These are phyloP conservation scores for Tetragnatha montana DNA, from an alignment of 2,888 invertebrate species.

Conservation along the genomic window DNA sequence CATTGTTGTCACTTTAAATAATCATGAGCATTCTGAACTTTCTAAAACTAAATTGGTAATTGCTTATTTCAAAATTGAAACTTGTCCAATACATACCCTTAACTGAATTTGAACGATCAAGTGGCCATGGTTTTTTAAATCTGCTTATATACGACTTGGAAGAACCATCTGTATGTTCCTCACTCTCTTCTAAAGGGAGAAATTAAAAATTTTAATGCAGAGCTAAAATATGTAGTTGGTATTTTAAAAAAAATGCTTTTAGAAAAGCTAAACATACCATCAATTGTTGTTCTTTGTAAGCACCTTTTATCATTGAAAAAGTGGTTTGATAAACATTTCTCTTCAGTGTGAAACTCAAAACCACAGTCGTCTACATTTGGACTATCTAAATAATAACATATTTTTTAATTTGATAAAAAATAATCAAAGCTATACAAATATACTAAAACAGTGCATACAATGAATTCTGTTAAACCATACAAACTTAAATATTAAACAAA, in stretches of 20 bases:
- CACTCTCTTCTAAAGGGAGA: constrained; percentile 50
- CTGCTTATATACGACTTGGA: constrained; percentile 6
- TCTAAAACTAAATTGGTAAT: too few species aligned
- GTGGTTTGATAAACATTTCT: constrained; percentile 72
- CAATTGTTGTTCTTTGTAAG: constrained; percentile 55
- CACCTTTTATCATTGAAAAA: constrained; percentile 47
- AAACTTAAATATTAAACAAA: too few species aligned
- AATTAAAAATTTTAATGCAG: neutral
- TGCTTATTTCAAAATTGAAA: too few species aligned
- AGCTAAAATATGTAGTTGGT: neutral
- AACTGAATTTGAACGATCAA: constrained; percentile 62
- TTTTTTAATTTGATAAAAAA: neutral
- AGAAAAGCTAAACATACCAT: constrained; percentile 34
- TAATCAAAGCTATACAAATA: too few species aligned
- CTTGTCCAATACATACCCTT: constrained; percentile 29
- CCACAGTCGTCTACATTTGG: constrained; percentile 48
- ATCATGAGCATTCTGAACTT: too few species aligned
- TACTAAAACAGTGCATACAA: too few species aligned
- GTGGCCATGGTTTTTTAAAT: constrained; percentile 22
- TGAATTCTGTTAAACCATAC: too few species aligned
- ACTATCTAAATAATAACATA: constrained; percentile 14
- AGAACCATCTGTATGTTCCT: constrained; percentile 26
- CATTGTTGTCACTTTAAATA: too few species aligned
- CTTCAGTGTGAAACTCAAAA: constrained; percentile 72
- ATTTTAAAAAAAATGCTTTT: neutral